Percentiles rank a stretch among this genome's conserved stretches.
Evolutionary conservation across 2,888 invertebrate species (phyloP).

Genomic region (Zele albiditarsus): DNA sequence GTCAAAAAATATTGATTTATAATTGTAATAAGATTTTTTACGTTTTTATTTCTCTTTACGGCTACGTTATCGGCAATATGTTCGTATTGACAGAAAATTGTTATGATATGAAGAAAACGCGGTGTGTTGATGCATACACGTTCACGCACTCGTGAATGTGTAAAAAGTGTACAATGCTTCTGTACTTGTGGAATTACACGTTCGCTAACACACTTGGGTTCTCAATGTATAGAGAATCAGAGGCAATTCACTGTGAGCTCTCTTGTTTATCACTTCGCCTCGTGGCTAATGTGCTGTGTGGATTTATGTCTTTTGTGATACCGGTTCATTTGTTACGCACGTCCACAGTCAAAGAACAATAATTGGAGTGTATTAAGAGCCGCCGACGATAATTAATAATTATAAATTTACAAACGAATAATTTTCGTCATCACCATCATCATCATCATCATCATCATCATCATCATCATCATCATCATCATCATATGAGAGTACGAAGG

Average conservation of each 20-base stretch:
- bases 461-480: not conserved
- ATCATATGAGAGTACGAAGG: not conserved
- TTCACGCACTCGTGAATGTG: too few relatives aligned
- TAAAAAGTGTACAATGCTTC: too few relatives aligned
- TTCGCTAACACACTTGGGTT: too few relatives aligned
- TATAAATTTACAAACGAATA: conserved; percentile 2
- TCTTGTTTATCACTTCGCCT: conserved; percentile 26
- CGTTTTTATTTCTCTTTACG: too few relatives aligned
- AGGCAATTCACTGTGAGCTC: conserved; percentile 49
- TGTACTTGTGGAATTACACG: too few relatives aligned
- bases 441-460: not conserved
- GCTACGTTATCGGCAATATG: too few relatives aligned
- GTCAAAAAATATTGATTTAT: too few relatives aligned
- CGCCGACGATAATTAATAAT: conserved; percentile 2
- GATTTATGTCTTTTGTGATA: conserved; percentile 63
- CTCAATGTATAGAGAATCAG: conserved; percentile 58
- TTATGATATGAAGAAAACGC: too few relatives aligned
- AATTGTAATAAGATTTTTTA: too few relatives aligned
- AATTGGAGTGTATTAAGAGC: conserved; percentile 60
- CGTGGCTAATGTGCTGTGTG: conserved; percentile 64
- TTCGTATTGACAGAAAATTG: too few relatives aligned
- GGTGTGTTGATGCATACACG: too few relatives aligned
- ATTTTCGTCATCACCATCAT: not conserved
- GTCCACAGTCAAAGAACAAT: conserved; percentile 45
- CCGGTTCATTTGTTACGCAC: conserved; percentile 52